Conservation (phyloP, 1,140 invertebrate genomes). For the Heliconius himera region DNA sequence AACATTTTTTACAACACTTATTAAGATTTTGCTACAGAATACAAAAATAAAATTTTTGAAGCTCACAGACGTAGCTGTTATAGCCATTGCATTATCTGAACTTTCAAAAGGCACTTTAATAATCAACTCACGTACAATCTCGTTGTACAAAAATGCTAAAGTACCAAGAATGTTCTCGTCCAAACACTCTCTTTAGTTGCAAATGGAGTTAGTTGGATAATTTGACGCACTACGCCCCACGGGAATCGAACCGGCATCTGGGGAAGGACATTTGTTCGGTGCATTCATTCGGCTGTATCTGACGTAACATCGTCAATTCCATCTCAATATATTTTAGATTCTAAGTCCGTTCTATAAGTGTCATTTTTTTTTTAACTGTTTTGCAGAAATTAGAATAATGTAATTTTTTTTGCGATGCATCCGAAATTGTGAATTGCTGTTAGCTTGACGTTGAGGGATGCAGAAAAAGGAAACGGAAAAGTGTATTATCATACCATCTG, state of each 20-base stretch:
- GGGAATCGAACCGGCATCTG: conserved; percentile 68
- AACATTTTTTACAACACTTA: too few species aligned
- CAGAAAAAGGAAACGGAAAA: conserved; percentile 3
- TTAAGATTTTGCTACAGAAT: too few species aligned
- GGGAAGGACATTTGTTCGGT: conserved; percentile 49
- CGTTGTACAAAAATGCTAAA: conserved; percentile 37
- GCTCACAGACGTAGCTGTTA: background rate
- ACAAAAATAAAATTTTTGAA: too few species aligned
- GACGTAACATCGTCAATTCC: conserved; percentile 29
- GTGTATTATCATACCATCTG: conserved; percentile 12
- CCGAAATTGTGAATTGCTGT: conserved; percentile 50
- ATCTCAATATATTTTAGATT: conserved; percentile 18
- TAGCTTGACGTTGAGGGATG: conserved; percentile 9
- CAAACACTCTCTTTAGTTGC: conserved; percentile 50
- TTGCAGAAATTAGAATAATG: conserved; percentile 71
- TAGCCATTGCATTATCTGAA: background rate
- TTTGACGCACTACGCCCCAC: conserved; percentile 63
- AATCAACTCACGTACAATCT: conserved; percentile 35
- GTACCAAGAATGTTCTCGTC: conserved; percentile 49
- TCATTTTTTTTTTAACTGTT: conserved; percentile 18
- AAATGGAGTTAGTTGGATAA: conserved; percentile 80
- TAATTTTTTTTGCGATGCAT: conserved; percentile 58
- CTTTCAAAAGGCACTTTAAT: background rate
- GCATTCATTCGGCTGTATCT: conserved; percentile 47
- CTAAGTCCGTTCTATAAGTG: background rate